These are phyloP conservation scores for Panulirus ornatus DNA, from an alignment of 1,140 invertebrate species.

Conservation along the genomic window DNA sequence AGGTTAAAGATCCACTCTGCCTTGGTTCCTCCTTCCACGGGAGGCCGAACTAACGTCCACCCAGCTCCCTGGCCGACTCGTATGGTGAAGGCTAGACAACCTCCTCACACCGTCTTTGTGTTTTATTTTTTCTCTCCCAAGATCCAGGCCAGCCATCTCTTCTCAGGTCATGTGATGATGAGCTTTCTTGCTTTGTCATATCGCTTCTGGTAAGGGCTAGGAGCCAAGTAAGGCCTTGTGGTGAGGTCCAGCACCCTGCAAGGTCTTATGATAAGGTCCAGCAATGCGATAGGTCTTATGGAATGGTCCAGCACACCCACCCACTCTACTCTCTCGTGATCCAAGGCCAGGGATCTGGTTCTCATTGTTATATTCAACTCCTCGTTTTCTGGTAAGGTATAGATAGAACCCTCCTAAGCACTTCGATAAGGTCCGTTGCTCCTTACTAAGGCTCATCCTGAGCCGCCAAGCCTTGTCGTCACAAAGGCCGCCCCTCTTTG, in stretches of 20 bases:
- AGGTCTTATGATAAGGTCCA: not conserved
- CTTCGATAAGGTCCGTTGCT: too few relatives aligned
- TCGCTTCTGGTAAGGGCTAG: too few relatives aligned
- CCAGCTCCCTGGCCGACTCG: not conserved
- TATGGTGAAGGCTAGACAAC: not conserved
- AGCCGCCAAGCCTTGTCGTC: too few relatives aligned
- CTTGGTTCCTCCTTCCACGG: not conserved
- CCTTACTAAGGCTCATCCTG: too few relatives aligned
- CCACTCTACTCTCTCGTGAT: too few relatives aligned
- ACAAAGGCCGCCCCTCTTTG: too few relatives aligned
- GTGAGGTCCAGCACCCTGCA: not conserved
- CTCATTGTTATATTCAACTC: too few relatives aligned
- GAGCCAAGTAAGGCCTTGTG: not conserved
- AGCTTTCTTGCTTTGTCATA: not conserved
- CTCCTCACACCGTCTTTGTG: not conserved
- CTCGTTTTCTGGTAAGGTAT: too few relatives aligned
- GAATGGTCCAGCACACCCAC: not conserved
- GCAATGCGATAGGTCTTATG: not conserved
- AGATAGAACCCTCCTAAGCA: too few relatives aligned
- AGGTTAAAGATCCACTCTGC: slow-evolving; percentile 30
- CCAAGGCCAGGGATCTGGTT: too few relatives aligned
- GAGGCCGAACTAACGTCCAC: not conserved
- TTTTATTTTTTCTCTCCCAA: too few relatives aligned
- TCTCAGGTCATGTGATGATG: not conserved
- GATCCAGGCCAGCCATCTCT: too few relatives aligned